Base-by-base conservation (phyloP, 37 sponge, comb jelly and placozoan species). In the Haliclona indistincta region DNA sequence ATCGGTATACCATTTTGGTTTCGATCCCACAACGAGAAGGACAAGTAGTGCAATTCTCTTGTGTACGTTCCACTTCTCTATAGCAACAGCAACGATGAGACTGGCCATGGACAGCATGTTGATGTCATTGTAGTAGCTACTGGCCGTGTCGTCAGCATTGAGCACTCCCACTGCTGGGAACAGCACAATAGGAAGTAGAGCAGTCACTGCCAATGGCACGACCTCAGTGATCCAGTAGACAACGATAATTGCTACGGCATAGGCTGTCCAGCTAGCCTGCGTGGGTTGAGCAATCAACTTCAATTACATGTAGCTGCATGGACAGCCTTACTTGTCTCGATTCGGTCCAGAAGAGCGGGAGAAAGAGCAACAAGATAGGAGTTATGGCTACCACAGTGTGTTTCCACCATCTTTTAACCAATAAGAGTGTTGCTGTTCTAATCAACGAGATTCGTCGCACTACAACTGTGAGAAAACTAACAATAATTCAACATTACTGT, bases 51-150 rank as follows among this genome's bases (percentile, higher is more conserved):
- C 94, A 23, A 97, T 93, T 30, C 97, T 76, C 71, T 85, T 90
- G 84, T 97, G 97, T 29, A 97, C 79, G 34, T 87, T 81, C 88
- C 88, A 91, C 69, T 86, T 83, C 81, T 97, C 97, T 23, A 97
- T 75, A 4, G 95, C 84, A 53, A 91, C 89, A 20, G 98, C 98
- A 56, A 94, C 82, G 65, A 94, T 82, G 4, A 94, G 81, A 15
- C 95, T 93, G 0, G 88, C 95, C 42, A 91, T 55, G 53, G 91
- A 86, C 45, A 97, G 90, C 86, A 80, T 69, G 75, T 89, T 97
- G 75, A 67, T 84, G 67, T 91, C 92, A 43, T 71, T 86, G 58
- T 92, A 69, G 74, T 90, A 95, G 80, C 76, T 81, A 38, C 26
- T 37, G 17, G 88, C 80, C 8, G 77, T 71, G 19, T 79, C 70